Conservation (phyloP, 2,888 invertebrate genomes). For the Corbicula japonica region DNA sequence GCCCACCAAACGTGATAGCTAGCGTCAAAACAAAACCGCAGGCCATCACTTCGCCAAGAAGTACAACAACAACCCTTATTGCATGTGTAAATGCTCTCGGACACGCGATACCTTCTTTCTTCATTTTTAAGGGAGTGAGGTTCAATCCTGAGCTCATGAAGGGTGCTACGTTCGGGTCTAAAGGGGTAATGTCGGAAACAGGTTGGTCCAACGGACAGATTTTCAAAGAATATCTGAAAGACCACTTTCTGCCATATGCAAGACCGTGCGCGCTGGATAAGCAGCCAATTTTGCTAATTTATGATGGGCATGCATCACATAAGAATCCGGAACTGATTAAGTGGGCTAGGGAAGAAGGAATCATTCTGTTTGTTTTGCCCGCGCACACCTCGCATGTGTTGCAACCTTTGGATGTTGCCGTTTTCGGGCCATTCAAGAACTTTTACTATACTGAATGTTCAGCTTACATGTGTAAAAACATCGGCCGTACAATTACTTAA, state of each 20-base stretch:
- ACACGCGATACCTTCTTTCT: slow-evolving; percentile 16
- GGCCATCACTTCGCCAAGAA: slow-evolving; percentile 24
- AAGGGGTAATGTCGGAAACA: slow-evolving; percentile 22
- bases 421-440: slow-evolving; percentile 49
- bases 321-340: slow-evolving; percentile 17
- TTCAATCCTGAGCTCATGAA: slow-evolving; percentile 9
- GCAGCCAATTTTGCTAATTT: slow-evolving; percentile 25
- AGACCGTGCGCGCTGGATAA: background rate
- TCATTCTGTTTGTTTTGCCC: slow-evolving; percentile 45
- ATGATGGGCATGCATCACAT: slow-evolving; percentile 43
- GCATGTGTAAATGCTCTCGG: slow-evolving; percentile 30
- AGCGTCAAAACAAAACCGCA: background rate
- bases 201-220: slow-evolving; percentile 6
- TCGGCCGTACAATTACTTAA: slow-evolving; percentile 31
- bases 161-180: background rate
- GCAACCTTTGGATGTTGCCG: slow-evolving; percentile 46
- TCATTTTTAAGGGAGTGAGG: slow-evolving; percentile 22
- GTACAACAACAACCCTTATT: slow-evolving; percentile 25
- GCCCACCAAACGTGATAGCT: slow-evolving; percentile 15
- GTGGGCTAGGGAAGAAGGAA: slow-evolving; percentile 20
- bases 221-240: slow-evolving; percentile 4
- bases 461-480: slow-evolving; percentile 17
- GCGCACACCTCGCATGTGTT: slow-evolving; percentile 45
- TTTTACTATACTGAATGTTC: slow-evolving; percentile 44
- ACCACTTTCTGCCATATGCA: slow-evolving; percentile 16